Evolutionary conservation across 2,797 vertebrate species (phyloP), one percentile per base, ranked within the genome.

Genomic region (Smutsia gigantea): DNA sequence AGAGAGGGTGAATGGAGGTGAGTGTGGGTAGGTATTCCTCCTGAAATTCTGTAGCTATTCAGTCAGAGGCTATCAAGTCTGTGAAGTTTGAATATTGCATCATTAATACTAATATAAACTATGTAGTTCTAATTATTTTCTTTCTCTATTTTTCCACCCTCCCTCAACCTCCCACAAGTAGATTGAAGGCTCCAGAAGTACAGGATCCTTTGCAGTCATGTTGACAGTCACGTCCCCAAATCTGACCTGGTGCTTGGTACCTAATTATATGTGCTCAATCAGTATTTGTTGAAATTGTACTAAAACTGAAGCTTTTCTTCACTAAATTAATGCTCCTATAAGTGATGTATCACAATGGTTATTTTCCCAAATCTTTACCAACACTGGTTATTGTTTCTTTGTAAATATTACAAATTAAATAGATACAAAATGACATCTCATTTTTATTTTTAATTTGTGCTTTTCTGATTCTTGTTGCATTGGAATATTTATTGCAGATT

Each of bases 381-480:
- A 11, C 5, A 29, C 2, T 39, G 12, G 8, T 72, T 66, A 42
- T 92, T 46, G 21, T 25, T 77, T 92, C 14, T 92, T 90, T 66
- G 18, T 83, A 87, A 72, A 64, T 69, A 88, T 5, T 71, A 0
- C 1, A 34, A 86, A 86, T 82, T 77, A 59, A 18, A 57, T 57
- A 91, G 27, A 37, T 39, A 71, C 1, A 63, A 78, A 72, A 57
- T n/a, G 11, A 69, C 17, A 55, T 34, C 55, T 96, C 37, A 39
- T 84, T 96, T 83, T 75, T 53, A 68, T 55, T 93, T 96, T 77
- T 84, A 51, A 25, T 77, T 77, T 74, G 4, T 69, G 46, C 66
- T 61, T 59, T 51, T 68, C 17, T 53, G 8, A 64, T 63, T 57
- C 39, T 39, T 42, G 18, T 55, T 78, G 15, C 63, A 92, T n/a